These are phyloP conservation scores for Channallabes apus DNA, from an alignment of 2,797 vertebrate genomes.

Conservation along the genomic window DNA sequence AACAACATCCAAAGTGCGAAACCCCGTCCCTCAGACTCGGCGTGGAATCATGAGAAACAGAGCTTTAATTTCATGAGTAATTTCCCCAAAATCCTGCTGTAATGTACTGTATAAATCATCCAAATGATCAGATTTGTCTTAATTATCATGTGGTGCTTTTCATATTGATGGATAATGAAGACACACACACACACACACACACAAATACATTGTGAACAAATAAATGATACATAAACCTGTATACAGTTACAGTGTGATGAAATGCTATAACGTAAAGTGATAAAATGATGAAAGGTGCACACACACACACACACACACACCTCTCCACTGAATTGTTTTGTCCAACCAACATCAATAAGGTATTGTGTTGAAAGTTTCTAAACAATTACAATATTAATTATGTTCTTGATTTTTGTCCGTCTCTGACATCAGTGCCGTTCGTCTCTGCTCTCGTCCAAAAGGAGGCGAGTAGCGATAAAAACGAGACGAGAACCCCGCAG, in stretches of 20 bases:
- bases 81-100: constrained; percentile 18
- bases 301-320: constrained; percentile 19
- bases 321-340: constrained; percentile 36
- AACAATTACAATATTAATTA: constrained; percentile 42
- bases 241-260: constrained; percentile 37
- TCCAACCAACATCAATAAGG: constrained; percentile 43
- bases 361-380: constrained; percentile 50
- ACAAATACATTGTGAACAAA: constrained; percentile 49
- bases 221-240: constrained; percentile 34
- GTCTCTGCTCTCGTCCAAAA: constrained; percentile 33
- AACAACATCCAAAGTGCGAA: constrained; percentile 15
- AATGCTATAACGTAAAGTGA: constrained; percentile 36
- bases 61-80: constrained; percentile 23
- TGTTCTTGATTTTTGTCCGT: constrained; percentile 29
- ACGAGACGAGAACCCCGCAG: not conserved
- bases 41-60: constrained; percentile 52
- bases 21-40: constrained; percentile 48
- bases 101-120: constrained; percentile 27
- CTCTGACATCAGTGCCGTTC: constrained; percentile 25
- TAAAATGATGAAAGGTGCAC: constrained; percentile 33
- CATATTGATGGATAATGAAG: not conserved
- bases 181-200: constrained; percentile 70
- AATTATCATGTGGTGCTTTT: not conserved
- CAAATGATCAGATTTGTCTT: not conserved
- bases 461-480: constrained; percentile 31